Conservation (phyloP, 2,113 vertebrate genomes). For the Oostethus manadensis region DNA sequence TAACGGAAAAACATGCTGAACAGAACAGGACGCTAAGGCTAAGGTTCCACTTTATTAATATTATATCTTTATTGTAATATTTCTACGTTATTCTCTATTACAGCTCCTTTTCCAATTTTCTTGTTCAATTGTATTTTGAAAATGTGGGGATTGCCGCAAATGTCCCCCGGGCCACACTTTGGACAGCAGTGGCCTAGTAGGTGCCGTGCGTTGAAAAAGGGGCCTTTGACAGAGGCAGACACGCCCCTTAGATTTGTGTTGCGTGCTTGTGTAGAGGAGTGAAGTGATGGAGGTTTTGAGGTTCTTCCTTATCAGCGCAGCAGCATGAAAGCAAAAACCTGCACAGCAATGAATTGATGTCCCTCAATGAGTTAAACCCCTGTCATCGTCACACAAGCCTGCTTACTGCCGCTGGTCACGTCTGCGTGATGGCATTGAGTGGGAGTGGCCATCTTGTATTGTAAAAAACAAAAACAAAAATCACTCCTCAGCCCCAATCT, state of each 20-base stretch:
- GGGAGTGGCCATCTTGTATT: constrained; percentile 20
- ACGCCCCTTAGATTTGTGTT: too few species aligned
- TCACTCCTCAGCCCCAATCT: constrained; percentile 12
- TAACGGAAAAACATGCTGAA: too few species aligned
- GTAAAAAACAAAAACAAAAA: constrained; percentile 37
- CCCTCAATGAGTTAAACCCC: constrained; percentile 24
- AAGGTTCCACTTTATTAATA: too few species aligned
- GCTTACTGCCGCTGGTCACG: constrained; percentile 10
- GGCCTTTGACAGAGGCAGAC: not conserved
- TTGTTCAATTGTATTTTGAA: too few species aligned
- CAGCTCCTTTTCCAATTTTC: too few species aligned
- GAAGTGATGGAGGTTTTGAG: not conserved
- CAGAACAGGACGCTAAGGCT: too few species aligned
- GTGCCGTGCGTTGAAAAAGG: not conserved
- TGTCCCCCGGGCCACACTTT: too few species aligned
- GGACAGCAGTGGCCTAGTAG: not conserved
- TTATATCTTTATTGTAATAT: too few species aligned
- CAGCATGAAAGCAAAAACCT: constrained; percentile 21
- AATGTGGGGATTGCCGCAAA: too few species aligned
- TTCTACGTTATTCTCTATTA: too few species aligned
- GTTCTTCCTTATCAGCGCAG: constrained; percentile 23
- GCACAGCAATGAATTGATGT: constrained; percentile 19
- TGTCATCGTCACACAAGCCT: constrained; percentile 19
- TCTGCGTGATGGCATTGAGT: constrained; percentile 16
- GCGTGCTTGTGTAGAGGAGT: too few species aligned